These are phyloP conservation scores for Apamea crenata DNA, from an alignment of 2,888 invertebrate species.

Conservation along the genomic window DNA sequence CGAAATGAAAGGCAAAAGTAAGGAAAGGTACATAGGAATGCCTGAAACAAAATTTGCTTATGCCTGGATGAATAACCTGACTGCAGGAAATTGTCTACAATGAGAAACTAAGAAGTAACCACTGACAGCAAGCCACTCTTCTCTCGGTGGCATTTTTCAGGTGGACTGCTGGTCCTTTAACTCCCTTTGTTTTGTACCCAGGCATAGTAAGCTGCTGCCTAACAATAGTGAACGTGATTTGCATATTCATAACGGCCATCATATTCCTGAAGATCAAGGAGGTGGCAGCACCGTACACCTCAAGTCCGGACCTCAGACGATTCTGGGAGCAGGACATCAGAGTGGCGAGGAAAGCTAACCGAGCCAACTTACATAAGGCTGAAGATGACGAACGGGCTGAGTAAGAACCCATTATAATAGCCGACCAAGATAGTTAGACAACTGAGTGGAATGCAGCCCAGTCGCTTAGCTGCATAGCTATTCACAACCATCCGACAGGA, in stretches of 20 bases:
- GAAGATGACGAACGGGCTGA: conserved; percentile 88
- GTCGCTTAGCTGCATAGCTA: neutral
- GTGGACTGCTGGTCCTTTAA: neutral
- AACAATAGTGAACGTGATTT: conserved; percentile 95
- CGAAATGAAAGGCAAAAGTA: no score
- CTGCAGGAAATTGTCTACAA: neutral
- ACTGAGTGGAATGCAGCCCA: neutral
- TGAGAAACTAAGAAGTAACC: neutral
- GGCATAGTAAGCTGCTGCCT: conserved; percentile 94
- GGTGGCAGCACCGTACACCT: conserved; percentile 95
- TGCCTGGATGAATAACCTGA: neutral
- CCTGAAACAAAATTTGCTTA: neutral
- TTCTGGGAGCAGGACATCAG: conserved; percentile 96
- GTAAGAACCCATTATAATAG: conserved; percentile 73
- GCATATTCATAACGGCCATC: conserved; percentile 95
- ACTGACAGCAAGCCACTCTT: neutral
- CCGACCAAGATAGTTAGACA: neutral
- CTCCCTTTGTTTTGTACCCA: conserved; percentile 59
- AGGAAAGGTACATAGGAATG: neutral
- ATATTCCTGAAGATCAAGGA: conserved; percentile 96
- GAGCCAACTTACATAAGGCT: conserved; percentile 90
- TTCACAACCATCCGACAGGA: no score
- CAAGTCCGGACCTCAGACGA: conserved; percentile 93
- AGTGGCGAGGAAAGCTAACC: conserved; percentile 93
- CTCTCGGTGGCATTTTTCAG: no score